A percentile compares a stretch with the other conserved stretches of the same genome.
phyloP scores from a whole-genome alignment of 2,888 invertebrate species.

The Dasysyrphus albostriatus region DNA sequence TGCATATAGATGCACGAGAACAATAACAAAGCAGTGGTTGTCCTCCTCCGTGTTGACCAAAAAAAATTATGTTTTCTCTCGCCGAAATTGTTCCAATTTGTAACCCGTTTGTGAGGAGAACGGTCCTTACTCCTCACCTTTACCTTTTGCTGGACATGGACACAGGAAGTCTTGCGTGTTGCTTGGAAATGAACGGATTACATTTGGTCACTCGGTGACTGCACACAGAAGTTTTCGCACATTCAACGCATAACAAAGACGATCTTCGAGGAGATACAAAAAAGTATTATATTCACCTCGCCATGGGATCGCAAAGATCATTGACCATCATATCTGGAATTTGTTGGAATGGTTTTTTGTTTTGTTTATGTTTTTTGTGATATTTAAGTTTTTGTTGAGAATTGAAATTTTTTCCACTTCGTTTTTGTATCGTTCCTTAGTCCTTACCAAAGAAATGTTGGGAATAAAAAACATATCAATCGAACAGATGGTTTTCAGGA shows the following conservation, averaged over 20 bases:
- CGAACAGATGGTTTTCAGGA: slow-evolving; percentile 8
- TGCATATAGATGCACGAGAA: neutral
- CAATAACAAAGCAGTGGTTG: slow-evolving; percentile 32
- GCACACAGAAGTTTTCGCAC: slow-evolving; percentile 42
- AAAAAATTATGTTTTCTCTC: slow-evolving; percentile 48
- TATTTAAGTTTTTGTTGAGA: neutral
- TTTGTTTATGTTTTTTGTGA: slow-evolving; percentile 8
- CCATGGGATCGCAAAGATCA: slow-evolving; percentile 42
- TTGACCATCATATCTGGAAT: slow-evolving; percentile 64
- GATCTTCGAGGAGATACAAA: slow-evolving; percentile 24
- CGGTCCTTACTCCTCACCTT: neutral
- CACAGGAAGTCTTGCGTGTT: slow-evolving; percentile 20
- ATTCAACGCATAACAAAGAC: slow-evolving; percentile 47
- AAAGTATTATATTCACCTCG: neutral
- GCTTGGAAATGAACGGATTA: slow-evolving; percentile 34
- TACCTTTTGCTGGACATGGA: slow-evolving; percentile 7
- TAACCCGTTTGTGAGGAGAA: slow-evolving; percentile 43
- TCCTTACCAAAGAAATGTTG: neutral
- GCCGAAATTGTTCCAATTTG: slow-evolving; percentile 59
- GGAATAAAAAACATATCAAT: neutral
- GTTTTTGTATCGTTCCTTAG: neutral
- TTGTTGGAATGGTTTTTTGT: slow-evolving; percentile 20
- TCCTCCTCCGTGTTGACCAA: slow-evolving; percentile 46
- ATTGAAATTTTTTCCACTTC: neutral
- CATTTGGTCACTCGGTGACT: slow-evolving; percentile 45